Conservation (phyloP, 92 coral and sea anemone genomes). For the Nematostella vectensis region DNA sequence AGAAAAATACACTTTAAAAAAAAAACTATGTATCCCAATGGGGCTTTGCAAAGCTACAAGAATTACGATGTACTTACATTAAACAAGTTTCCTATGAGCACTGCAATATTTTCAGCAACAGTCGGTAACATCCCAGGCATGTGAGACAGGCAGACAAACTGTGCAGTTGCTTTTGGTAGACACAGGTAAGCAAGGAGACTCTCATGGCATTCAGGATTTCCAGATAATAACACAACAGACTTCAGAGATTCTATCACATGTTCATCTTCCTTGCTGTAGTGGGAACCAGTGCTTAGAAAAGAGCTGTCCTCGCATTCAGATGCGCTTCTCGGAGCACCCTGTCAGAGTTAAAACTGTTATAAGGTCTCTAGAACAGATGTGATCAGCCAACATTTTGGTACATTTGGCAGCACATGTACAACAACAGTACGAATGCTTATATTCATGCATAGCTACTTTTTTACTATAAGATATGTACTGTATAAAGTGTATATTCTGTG, state of each 20-base stretch:
- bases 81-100: constrained; percentile 81
- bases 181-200: constrained; percentile 84
- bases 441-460: too few species aligned
- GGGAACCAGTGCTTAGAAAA: constrained; percentile 68
- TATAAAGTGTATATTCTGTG: too few species aligned
- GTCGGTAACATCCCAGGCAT: constrained; percentile 33
- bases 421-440: too few species aligned
- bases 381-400: too few species aligned
- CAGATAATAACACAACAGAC: constrained; percentile 84
- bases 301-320: constrained; percentile 87
- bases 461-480: too few species aligned
- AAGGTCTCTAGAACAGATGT: too few species aligned
- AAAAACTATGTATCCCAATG: too few species aligned
- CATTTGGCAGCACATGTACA: too few species aligned
- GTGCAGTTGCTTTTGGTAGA: constrained; percentile 85
- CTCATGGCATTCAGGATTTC: constrained; percentile 94
- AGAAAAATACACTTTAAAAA: too few species aligned
- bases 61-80: constrained; percentile 81
- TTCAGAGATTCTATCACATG: constrained; percentile 72
- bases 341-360: neutral
- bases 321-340: constrained; percentile 45
- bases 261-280: constrained; percentile 62
- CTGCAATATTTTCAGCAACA: constrained; percentile 78
- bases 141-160: constrained; percentile 64
- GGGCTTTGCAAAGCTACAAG: too few species aligned